Percentiles rank a stretch among this genome's conserved stretches.
Conservation (phyloP, 2,797 vertebrate species). For the Clarias laeviceps region DNA sequence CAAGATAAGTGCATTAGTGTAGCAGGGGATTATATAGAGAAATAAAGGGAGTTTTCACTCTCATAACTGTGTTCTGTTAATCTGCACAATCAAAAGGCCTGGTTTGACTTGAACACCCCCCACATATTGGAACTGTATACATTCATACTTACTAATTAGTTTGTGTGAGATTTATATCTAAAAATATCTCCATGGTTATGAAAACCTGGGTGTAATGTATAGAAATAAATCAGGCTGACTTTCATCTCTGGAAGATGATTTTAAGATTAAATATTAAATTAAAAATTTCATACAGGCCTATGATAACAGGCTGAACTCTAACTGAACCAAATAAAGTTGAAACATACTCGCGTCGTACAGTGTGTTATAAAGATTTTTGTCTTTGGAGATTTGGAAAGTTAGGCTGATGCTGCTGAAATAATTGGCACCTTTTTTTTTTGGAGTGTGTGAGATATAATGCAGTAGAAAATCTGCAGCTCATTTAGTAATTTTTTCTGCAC, state of each 20-base stretch:
- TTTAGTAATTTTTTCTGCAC: constrained; percentile 36
- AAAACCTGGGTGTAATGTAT: background rate
- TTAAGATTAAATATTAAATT: background rate
- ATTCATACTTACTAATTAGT: background rate
- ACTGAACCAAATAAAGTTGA: background rate
- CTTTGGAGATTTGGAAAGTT: constrained; percentile 1
- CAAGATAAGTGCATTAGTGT: too few relatives aligned
- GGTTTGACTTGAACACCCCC: too few relatives aligned
- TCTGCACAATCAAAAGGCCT: too few relatives aligned
- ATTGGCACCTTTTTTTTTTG: constrained; percentile 4
- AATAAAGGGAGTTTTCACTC: too few relatives aligned
- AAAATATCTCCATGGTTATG: background rate
- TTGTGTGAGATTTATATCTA: background rate
- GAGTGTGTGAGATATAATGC: background rate
- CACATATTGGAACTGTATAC: too few relatives aligned
- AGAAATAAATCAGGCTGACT: background rate
- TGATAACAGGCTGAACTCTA: constrained; percentile 6
- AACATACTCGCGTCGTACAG: background rate
- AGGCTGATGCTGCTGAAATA: constrained; percentile 9
- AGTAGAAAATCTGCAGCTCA: constrained; percentile 16
- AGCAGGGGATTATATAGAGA: too few relatives aligned
- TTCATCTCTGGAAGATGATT: constrained; percentile 1
- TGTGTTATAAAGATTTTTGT: constrained; percentile 2
- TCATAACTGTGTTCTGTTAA: too few relatives aligned
- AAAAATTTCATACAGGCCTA: background rate